Conservation (phyloP, 2,888 invertebrate species). For the Kuschelorhynchus macadamiae region DNA sequence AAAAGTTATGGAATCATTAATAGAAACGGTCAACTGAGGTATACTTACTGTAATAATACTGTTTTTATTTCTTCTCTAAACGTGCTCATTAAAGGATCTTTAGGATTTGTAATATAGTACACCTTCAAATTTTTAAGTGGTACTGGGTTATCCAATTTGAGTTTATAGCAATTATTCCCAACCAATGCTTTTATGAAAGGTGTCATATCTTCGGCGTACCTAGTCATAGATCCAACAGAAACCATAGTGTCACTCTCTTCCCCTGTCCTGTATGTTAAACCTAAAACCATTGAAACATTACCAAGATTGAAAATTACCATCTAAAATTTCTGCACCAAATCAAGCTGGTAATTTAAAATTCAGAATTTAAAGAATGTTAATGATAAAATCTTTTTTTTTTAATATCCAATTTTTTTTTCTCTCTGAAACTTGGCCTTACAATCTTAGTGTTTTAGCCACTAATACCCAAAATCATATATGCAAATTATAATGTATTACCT, state of each 20-base stretch:
- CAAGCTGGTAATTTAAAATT: too few relatives aligned
- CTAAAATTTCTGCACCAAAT: background rate
- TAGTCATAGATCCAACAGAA: constrained; percentile 85
- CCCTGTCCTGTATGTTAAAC: constrained; percentile 80
- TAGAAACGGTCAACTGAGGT: too few relatives aligned
- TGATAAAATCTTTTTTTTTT: too few relatives aligned
- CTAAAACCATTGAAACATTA: constrained; percentile 49
- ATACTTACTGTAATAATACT: constrained; percentile 57
- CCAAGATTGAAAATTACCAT: background rate
- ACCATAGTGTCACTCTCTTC: constrained; percentile 83
- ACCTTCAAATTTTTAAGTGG: constrained; percentile 78
- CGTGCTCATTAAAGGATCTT: constrained; percentile 81
- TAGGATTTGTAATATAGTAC: constrained; percentile 84
- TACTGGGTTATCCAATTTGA: constrained; percentile 75
- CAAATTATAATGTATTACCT: constrained; percentile 63
- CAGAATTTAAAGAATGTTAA: too few relatives aligned
- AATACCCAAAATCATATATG: constrained; percentile 6
- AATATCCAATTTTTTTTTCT: too few relatives aligned
- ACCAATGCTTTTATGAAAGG: constrained; percentile 81
- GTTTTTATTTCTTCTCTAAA: constrained; percentile 77
- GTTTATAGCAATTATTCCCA: constrained; percentile 70
- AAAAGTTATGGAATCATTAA: too few relatives aligned
- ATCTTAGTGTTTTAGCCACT: too few relatives aligned
- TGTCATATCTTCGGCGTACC: constrained; percentile 83
- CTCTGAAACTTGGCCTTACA: too few relatives aligned